Conservation (phyloP, 2,113 vertebrate genomes). For the Archilochus colubris region DNA sequence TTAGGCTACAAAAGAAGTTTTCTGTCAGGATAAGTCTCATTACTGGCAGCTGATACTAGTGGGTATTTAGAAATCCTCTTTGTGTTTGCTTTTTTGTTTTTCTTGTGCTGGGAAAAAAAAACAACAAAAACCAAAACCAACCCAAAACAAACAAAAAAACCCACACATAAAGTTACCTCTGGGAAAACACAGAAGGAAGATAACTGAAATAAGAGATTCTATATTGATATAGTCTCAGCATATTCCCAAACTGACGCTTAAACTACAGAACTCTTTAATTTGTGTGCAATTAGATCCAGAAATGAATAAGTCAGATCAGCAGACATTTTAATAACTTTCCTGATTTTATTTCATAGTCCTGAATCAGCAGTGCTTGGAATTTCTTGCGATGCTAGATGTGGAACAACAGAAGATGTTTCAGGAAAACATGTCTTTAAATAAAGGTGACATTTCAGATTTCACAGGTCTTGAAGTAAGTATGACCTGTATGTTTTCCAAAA, state of each 20-base stretch:
- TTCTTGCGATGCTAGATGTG: conserved; percentile 83
- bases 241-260: not conserved
- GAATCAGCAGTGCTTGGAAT: conserved; percentile 83
- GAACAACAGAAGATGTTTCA: conserved; percentile 81
- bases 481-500: not conserved
- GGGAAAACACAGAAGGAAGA: not conserved
- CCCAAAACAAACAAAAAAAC: too few relatives aligned
- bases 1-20: not conserved
- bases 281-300: not conserved
- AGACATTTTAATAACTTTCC: not conserved
- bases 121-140: too few relatives aligned
- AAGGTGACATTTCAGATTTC: conserved; percentile 69
- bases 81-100: not conserved
- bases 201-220: not conserved
- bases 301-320: not conserved
- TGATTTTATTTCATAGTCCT: conserved; percentile 74
- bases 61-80: not conserved
- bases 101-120: not conserved
- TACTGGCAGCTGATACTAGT: not conserved
- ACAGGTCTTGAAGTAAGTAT: conserved; percentile 83
- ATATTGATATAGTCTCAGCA: not conserved
- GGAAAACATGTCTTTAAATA: conserved; percentile 65
- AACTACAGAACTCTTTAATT: not conserved
- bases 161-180: not conserved
- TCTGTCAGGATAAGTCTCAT: not conserved